These are phyloP conservation scores for Patiria pectinifera DNA, from an alignment of 53 echinoderm and acorn worm genomes.

Conservation along the genomic window DNA sequence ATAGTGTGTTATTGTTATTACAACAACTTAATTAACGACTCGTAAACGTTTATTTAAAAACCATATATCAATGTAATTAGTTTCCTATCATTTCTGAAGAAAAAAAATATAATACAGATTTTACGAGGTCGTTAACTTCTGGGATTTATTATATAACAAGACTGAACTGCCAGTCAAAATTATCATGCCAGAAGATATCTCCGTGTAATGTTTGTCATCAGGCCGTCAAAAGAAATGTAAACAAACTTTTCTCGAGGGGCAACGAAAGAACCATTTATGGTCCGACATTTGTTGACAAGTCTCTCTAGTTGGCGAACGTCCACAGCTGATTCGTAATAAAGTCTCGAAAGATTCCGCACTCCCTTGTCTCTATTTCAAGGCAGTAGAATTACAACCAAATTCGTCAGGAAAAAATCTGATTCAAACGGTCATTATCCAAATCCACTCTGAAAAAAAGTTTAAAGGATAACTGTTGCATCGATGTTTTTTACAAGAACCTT, in stretches of 20 bases:
- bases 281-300: background rate
- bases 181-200: background rate
- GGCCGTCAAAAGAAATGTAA: background rate
- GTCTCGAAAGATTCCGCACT: too few species aligned
- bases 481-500: too few species aligned
- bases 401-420: too few species aligned
- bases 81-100: background rate
- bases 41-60: background rate
- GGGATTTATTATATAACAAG: background rate
- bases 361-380: too few species aligned
- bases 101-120: background rate
- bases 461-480: too few species aligned
- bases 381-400: too few species aligned
- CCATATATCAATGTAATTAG: background rate
- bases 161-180: background rate
- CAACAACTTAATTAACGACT: background rate
- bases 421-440: too few species aligned
- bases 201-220: background rate
- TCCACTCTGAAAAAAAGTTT: too few species aligned
- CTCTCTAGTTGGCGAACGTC: too few species aligned
- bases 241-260: background rate
- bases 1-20: background rate
- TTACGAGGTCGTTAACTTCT: background rate
- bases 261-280: background rate
- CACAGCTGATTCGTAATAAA: too few species aligned